Evolutionary conservation across 1,140 invertebrate species (phyloP), one percentile per base, ranked within the genome.

Genomic region (Eciton burchellii): DNA sequence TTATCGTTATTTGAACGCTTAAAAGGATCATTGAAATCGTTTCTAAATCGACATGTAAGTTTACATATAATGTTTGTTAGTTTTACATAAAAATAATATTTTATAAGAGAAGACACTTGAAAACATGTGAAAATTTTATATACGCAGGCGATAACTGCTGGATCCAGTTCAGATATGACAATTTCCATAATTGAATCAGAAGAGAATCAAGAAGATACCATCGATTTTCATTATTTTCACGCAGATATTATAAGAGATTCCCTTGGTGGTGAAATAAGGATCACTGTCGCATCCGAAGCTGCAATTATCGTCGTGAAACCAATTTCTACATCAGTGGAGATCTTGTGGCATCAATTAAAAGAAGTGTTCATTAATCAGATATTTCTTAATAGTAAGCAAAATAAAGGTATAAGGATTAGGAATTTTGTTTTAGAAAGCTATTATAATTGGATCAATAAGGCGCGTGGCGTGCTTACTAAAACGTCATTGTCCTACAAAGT

Each of bases 1-100:
- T 72, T 91, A 77, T 93, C 94, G 62, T 88, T 94, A 73, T 93
- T 94, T 60, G 94, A 94, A 83, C 89, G 91, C 84, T 72, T 94
- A 0, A 94, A 94, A 89, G 92, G 91, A 66, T 92, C 92, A 0
- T 76, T 94, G 16, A 93, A 91, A 88, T 92, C 94, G 83, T 92
- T 94, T 86, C 84, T 94, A 3, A 90, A 74, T 12, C 89, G 84
- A 76, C 93, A 93, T 88, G 86, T 91, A 60, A 87, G 84, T 72
- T 76, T 88, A 76, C 90, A 93, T n/a, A n/a, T n/a, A n/a, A n/a
- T 89, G 92, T 92, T 82, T 88, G 90, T 77, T 62, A 35, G 83
- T 49, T 74, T 85, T 56, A 35, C 52, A 63, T n/a, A 76, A 74
- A 8, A 84, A 88, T 81, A 62, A 82, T 63, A 81, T 84, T 81